phyloP scores from a whole-genome alignment of 2,888 invertebrate species.

The Dinocampus coccinellae region DNA sequence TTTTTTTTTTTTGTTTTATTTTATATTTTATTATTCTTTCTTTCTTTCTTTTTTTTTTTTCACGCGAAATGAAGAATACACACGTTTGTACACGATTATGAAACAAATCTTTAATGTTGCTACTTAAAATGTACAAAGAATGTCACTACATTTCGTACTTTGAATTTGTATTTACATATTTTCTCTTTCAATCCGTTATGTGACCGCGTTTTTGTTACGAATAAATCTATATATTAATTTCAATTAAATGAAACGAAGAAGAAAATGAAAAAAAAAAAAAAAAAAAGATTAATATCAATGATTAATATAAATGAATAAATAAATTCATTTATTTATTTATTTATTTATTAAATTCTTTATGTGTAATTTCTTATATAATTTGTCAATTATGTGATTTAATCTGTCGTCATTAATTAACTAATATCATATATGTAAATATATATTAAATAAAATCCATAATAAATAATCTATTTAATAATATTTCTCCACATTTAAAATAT shows the following conservation, averaged over 20 bases:
- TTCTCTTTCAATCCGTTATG: slow-evolving; percentile 25
- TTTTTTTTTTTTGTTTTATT: no score
- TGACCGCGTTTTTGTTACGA: slow-evolving; percentile 11
- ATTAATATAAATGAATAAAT: no score
- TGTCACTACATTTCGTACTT: background rate
- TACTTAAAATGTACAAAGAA: background rate
- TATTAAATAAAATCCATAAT: background rate
- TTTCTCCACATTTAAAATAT: background rate
- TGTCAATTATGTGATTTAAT: background rate
- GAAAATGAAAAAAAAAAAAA: background rate
- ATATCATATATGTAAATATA: background rate
- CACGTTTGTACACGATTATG: background rate
- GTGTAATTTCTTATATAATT: background rate
- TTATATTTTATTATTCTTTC: no score
- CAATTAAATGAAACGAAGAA: no score
- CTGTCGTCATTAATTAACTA: background rate
- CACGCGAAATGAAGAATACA: background rate
- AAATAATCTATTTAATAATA: background rate
- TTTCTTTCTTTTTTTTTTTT: no score
- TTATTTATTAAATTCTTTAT: background rate
- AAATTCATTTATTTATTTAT: background rate
- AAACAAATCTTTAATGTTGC: background rate
- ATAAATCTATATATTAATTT: no score
- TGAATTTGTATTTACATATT: slow-evolving; percentile 14
- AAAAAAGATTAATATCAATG: no score